Evolutionary conservation across 1,140 invertebrate genomes (phyloP).

Genomic region (Drosophila sturtevanti): DNA sequence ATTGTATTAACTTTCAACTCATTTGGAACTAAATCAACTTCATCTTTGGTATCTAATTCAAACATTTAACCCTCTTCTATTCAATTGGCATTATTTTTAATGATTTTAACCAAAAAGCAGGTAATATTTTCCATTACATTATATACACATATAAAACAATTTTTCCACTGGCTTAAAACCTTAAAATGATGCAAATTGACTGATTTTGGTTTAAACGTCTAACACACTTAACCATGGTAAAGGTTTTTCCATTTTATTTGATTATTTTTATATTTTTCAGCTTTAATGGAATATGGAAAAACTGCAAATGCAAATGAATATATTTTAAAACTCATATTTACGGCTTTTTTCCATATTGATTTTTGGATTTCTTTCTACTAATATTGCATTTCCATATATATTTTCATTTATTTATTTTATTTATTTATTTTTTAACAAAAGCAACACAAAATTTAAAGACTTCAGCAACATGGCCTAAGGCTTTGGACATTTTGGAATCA

Average conservation of each 20-base stretch:
- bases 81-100: neutral
- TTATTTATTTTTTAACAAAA: conserved; percentile 61
- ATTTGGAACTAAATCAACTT: conserved; percentile 18
- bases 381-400: conserved; percentile 41
- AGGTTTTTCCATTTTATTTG: conserved; percentile 14
- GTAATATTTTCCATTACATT: conserved; percentile 1
- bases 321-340: conserved; percentile 12
- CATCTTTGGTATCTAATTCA: neutral
- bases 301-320: conserved; percentile 25
- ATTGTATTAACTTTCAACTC: neutral
- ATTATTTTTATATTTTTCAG: conserved; percentile 15
- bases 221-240: conserved; percentile 25
- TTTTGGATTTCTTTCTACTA: conserved; percentile 54
- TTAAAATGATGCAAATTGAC: conserved; percentile 49
- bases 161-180: neutral
- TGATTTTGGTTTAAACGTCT: conserved; percentile 46
- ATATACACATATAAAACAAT: neutral
- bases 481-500: conserved; percentile 71
- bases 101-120: conserved; percentile 4
- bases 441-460: conserved; percentile 52
- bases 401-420: conserved; percentile 32
- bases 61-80: no score
- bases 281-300: conserved; percentile 28
- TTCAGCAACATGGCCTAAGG: conserved; percentile 50
- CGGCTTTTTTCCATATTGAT: conserved; percentile 38